Percentiles rank a stretch among this genome's conserved stretches.
These are phyloP conservation scores for Periophthalmus modestus DNA, from an alignment of 2,113 vertebrate genomes.

Conservation along the genomic window DNA sequence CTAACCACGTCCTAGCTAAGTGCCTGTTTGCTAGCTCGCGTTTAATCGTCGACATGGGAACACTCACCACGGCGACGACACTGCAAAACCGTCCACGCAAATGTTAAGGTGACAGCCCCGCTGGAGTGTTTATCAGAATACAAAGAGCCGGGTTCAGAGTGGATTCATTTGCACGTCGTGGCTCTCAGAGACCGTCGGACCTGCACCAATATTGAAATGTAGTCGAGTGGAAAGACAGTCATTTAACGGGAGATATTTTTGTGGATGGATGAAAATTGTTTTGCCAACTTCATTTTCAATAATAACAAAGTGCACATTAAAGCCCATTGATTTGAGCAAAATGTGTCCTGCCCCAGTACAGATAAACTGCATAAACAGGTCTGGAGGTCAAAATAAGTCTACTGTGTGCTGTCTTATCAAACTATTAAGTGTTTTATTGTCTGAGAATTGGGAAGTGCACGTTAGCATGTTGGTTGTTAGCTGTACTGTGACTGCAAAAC, in stretches of 20 bases:
- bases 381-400: too few species aligned
- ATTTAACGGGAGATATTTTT: not conserved
- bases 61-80: constrained; percentile 8
- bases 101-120: constrained; percentile 20
- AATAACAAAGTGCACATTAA: not conserved
- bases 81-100: constrained; percentile 3
- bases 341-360: too few species aligned
- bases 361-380: too few species aligned
- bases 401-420: too few species aligned
- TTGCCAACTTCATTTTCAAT: not conserved
- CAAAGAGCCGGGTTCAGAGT: not conserved
- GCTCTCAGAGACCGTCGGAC: not conserved
- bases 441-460: too few species aligned
- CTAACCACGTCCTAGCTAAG: constrained; percentile 26
- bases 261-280: not conserved
- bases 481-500: too few species aligned
- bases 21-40: constrained; percentile 37
- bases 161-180: not conserved
- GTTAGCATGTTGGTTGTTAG: too few species aligned
- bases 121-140: constrained; percentile 23
- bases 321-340: too few species aligned
- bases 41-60: constrained; percentile 34
- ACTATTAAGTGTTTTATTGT: too few species aligned
- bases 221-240: not conserved
- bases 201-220: not conserved